Conservation (phyloP, 2,113 vertebrate genomes). For the Hypanus sabinus region DNA sequence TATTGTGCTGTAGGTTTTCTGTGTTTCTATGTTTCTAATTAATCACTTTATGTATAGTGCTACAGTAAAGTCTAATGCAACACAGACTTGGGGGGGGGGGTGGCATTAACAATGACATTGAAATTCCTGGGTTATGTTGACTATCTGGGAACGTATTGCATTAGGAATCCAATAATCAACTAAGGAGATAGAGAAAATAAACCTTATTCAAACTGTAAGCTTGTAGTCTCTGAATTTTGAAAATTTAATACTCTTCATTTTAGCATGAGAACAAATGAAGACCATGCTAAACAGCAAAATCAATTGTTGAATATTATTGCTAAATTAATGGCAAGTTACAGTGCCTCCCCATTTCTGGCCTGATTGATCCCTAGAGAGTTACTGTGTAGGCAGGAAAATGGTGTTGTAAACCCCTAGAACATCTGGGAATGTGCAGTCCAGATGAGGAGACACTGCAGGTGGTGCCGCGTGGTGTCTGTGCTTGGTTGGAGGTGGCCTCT, state of each 20-base stretch:
- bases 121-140: conserved; percentile 12
- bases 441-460: too few species aligned
- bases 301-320: not conserved
- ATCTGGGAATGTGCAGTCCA: not conserved
- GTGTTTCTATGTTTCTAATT: too few species aligned
- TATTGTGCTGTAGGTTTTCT: too few species aligned
- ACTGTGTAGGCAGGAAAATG: not conserved
- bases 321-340: not conserved
- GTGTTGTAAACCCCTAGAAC: not conserved
- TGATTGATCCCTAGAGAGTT: not conserved
- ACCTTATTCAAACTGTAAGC: not conserved
- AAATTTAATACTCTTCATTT: too few species aligned
- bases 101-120: not conserved
- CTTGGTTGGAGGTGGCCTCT: too few species aligned
- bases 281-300: not conserved
- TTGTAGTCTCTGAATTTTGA: not conserved
- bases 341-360: not conserved
- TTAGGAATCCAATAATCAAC: not conserved
- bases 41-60: conserved; percentile 20
- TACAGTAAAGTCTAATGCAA: not conserved
- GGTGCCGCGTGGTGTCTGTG: too few species aligned
- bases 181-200: not conserved
- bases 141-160: conserved; percentile 7
- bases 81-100: not conserved
- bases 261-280: not conserved